A percentile compares a stretch with the other conserved stretches of the same genome.
Conservation (phyloP, 2,797 vertebrate genomes). For the Esox lucius region DNA sequence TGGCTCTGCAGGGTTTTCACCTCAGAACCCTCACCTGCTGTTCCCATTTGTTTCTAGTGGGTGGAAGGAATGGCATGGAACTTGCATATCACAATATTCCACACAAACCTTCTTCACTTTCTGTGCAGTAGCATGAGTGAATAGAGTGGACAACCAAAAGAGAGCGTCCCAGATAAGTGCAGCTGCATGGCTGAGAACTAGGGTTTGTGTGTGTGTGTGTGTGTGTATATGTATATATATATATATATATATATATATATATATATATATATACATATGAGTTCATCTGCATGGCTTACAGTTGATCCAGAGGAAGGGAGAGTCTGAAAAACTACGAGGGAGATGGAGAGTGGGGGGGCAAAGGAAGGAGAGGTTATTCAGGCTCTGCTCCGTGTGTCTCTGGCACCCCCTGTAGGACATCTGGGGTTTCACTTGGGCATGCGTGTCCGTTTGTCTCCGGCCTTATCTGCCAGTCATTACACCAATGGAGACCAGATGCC, state of each 20-base stretch:
- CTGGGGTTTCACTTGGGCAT: conserved; percentile 49
- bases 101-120: background rate
- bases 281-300: background rate
- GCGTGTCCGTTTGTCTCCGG: conserved; percentile 66
- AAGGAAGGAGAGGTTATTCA: conserved; percentile 33
- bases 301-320: conserved; percentile 10
- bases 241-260: background rate
- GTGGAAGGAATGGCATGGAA: background rate
- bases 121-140: conserved; percentile 9
- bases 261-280: no score
- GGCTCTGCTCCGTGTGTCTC: conserved; percentile 42
- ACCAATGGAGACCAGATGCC: conserved; percentile 74
- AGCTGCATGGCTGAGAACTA: no score
- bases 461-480: conserved; percentile 75
- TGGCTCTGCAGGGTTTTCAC: background rate
- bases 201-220: background rate
- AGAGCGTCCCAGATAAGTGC: no score
- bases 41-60: conserved; percentile 3
- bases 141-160: background rate
- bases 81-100: background rate
- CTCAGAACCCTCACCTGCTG: background rate
- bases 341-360: conserved; percentile 32
- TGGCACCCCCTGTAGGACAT: conserved; percentile 66
- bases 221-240: no score
- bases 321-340: conserved; percentile 36